A percentile compares a stretch with the other conserved stretches of the same genome.
phyloP scores from a whole-genome alignment of 2,113 vertebrate species.

The Pterocles gutturalis region DNA sequence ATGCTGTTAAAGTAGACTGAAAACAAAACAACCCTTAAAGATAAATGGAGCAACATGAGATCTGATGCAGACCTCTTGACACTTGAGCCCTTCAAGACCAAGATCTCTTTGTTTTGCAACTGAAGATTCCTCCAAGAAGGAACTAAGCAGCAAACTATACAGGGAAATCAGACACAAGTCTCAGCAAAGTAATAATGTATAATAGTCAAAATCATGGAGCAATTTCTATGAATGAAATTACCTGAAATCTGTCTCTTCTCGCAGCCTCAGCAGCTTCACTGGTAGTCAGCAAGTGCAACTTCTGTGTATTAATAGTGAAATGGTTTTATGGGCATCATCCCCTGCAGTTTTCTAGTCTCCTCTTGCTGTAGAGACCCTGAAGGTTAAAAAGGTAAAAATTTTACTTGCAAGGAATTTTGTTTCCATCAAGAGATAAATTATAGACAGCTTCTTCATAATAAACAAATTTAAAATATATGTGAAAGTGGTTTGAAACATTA shows the following conservation, averaged over 20 bases:
- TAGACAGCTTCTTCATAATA: not conserved
- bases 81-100: not conserved
- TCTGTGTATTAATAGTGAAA: not conserved
- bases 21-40: not conserved
- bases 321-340: not conserved
- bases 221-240: not conserved
- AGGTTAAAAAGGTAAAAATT: not conserved
- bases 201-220: fast-evolving
- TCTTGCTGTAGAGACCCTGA: not conserved
- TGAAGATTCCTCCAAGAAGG: not conserved
- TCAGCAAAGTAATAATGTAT: not conserved
- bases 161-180: fast-evolving
- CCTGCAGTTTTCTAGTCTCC: not conserved
- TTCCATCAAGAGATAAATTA: not conserved
- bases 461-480: not conserved
- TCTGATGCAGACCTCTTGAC: not conserved
- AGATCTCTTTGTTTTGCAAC: not conserved
- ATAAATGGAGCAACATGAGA: not conserved
- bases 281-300: not conserved
- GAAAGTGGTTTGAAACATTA: not conserved
- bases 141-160: not conserved
- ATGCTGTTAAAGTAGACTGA: not conserved
- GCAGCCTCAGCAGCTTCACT: not conserved
- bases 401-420: not conserved
- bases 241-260: not conserved